Evolutionary conservation across 2,113 vertebrate genomes (phyloP), one percentile per base, ranked within the genome.

Genomic region (Cavia aperea): DNA sequence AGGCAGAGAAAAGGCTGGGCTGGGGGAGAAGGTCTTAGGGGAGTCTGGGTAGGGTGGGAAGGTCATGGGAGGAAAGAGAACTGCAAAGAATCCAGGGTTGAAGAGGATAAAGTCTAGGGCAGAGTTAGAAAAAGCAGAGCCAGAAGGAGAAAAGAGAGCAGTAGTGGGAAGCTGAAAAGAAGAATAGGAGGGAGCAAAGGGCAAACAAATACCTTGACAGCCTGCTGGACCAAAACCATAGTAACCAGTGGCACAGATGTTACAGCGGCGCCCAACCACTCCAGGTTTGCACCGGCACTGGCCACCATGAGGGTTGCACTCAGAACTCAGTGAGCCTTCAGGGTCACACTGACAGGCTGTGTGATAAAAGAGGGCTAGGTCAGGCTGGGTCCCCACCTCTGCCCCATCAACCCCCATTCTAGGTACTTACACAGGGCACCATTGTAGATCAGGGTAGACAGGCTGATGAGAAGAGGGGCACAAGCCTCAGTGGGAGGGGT

Each of bases 221-320:
- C 99, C 99, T 0, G 96, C 54, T 0, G 99, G 98, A 54, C 99
- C 99, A 26, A 99, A 99, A 91, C 99, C 98, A 0, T 98, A 99
- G 62, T 98, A 98, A 91, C 99, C 99, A 0, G 98, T 98, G 78
- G 97, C 98, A 92, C 99, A 99, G 93, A 94, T 97, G 58, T 99
- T 97, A 96, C 99, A 99, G 93, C 98, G 98, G 4, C 97, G 98
- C 12, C 99, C 99, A 81, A 98, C 96, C 87, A 99, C 98, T 0
- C 98, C 98, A 82, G 98, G 96, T 81, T 98, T 99, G 97, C 99
- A 99, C 60, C 23, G 98, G 93, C 99, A 99, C 96, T 99, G 99
- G n/a, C 99, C 99, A 0, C 99, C 99, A 0, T 97, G 97, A 21
- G 98, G 97, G n/a, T 97, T 97, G 92, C 99, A 99, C 93, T 99